Conservation (phyloP, 1,140 invertebrate species). For the Laupala kohalensis region DNA sequence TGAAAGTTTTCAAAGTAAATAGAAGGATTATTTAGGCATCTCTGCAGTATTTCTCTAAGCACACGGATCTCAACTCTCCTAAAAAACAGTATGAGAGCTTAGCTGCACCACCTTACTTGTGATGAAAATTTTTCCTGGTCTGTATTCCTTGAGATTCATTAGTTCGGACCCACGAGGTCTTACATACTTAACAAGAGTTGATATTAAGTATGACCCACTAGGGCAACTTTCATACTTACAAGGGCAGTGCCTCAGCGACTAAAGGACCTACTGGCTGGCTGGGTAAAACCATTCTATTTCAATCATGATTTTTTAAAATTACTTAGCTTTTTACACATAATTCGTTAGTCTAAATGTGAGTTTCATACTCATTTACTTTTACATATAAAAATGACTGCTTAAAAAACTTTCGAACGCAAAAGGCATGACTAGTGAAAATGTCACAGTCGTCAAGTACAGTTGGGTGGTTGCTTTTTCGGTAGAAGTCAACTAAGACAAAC, state of each 20-base stretch:
- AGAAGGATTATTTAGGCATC: too few species aligned
- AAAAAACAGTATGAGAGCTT: background rate
- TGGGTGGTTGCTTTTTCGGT: too few species aligned
- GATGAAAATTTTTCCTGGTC: background rate
- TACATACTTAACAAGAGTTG: background rate
- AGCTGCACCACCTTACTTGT: background rate
- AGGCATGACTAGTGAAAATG: conserved; percentile 7
- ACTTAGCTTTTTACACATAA: background rate
- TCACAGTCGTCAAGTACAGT: too few species aligned
- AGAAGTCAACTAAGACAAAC: background rate
- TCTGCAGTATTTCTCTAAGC: too few species aligned
- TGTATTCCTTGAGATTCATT: background rate
- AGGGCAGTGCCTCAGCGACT: background rate
- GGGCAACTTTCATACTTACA: too few species aligned
- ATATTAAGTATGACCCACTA: too few species aligned
- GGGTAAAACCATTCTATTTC: background rate
- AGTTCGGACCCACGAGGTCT: background rate
- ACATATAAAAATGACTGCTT: background rate
- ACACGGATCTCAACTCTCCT: too few species aligned
- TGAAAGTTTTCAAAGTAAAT: too few species aligned
- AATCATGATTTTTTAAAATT: background rate
- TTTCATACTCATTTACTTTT: background rate
- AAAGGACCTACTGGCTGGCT: background rate
- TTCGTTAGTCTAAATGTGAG: background rate
- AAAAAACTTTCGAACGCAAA: background rate